Evolutionary conservation across 1,140 invertebrate species (phyloP), one percentile per base, ranked within the genome.

Genomic region (Latrodectus geometricus): DNA sequence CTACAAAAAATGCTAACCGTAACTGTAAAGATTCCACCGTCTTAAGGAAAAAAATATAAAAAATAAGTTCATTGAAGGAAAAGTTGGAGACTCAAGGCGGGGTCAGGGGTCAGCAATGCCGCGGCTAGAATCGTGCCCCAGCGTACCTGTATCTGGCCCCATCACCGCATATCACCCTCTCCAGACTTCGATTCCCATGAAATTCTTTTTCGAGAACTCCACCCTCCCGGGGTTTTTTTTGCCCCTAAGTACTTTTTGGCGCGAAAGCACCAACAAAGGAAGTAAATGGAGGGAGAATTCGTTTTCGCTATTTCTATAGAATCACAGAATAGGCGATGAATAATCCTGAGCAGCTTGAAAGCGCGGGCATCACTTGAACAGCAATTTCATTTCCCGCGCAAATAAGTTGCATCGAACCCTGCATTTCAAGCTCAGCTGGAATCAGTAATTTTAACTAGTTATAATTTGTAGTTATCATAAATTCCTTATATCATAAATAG

Each of bases 241-340:
- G 35, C 66, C 48, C 78, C 35, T 69, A 20, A 23, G 70, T 52
- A n/a, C 23, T 65, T 83, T 83, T 83, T 81, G 70, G 82, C 82
- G 82, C 82, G 82, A 72, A 73, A 48, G 15, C 8, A 11, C 8
- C 20, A 35, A 75, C 72, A 75, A 84, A 54, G 68, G 73, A n/a
- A 52, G 35, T 14, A 17, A 56, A 54, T 23, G 15, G 48, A 61
- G 74, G 82, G 82, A 84, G 76, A 84, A 20, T 84, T 76, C 73
- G 78, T 80, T 80, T 48, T 35, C 48, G 12, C 23, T 35, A 35
- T 35, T 35, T 35, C 35, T 35, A 35, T 35, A 35, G 35, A 35
- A 35, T 35, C 5, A 35, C 35, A 35, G 35, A 35, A 35, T 35
- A 5, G 35, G 35, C 35, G 35, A 35, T 35, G 35, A 35, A 35